Conservation (phyloP, 2,797 vertebrate genomes). For the Paramormyrops hopkinsi region DNA sequence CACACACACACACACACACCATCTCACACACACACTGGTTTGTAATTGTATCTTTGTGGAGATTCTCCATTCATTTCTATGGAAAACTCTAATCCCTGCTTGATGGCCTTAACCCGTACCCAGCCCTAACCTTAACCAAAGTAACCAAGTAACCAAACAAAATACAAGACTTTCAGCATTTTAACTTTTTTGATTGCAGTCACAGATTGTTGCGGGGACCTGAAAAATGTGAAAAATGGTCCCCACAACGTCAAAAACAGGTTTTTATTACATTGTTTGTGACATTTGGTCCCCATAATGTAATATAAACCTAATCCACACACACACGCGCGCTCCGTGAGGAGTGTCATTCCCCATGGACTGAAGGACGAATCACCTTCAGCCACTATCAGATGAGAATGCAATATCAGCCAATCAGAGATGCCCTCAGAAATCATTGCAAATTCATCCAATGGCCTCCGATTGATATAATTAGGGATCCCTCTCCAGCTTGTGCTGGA, state of each 20-base stretch:
- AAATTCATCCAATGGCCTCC: not conserved
- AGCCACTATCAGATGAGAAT: not conserved
- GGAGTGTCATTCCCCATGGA: not conserved
- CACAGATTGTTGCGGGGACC: too few species aligned
- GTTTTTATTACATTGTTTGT: too few species aligned
- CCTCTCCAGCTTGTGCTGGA: not conserved
- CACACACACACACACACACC: too few species aligned
- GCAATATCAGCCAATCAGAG: not conserved
- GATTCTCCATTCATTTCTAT: not conserved
- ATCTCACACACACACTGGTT: too few species aligned
- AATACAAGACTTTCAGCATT: too few species aligned
- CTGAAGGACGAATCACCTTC: not conserved
- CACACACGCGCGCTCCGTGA: not conserved
- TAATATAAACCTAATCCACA: too few species aligned
- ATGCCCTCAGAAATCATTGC: not conserved
- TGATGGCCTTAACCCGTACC: not conserved
- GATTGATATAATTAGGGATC: not conserved
- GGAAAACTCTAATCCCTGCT: not conserved
- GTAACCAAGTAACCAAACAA: too few species aligned
- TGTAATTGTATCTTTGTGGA: too few species aligned
- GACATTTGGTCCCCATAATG: too few species aligned
- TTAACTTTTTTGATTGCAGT: not conserved
- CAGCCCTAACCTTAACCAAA: too few species aligned
- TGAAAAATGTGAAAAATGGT: too few species aligned
- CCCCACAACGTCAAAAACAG: too few species aligned